Percentiles rank a stretch among this genome's conserved stretches.
Evolutionary conservation across 2,797 vertebrate genomes (phyloP).

Genomic region (Brachyrhaphis roseni): DNA sequence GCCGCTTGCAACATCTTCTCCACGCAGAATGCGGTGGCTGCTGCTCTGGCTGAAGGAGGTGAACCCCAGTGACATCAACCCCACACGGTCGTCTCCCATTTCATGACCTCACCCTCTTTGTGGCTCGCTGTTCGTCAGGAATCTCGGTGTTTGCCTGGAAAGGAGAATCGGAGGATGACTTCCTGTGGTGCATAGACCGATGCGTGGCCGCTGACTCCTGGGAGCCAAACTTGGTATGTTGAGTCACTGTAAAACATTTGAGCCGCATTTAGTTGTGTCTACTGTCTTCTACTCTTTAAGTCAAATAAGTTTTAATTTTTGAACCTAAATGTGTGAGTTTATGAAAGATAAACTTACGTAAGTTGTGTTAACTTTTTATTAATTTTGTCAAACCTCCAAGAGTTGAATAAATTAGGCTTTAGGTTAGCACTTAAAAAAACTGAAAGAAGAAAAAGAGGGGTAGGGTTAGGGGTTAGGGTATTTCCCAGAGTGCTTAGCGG

Average conservation of each 20-base stretch:
- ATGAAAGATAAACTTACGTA: too few species aligned
- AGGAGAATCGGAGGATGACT: conserved; percentile 93
- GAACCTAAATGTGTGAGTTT: too few species aligned
- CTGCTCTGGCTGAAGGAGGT: conserved; percentile 92
- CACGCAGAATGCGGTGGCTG: conserved; percentile 92
- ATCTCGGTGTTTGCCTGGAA: conserved; percentile 94
- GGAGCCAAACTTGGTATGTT: conserved; percentile 90
- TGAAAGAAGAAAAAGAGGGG: too few species aligned
- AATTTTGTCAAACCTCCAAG: too few species aligned
- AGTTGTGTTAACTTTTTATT: too few species aligned
- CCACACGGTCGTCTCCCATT: not conserved
- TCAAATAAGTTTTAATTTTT: too few species aligned
- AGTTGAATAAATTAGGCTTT: too few species aligned
- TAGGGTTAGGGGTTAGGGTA: too few species aligned
- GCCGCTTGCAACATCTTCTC: conserved; percentile 97
- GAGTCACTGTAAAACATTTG: not conserved
- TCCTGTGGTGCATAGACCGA: conserved; percentile 96
- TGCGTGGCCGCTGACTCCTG: conserved; percentile 88
- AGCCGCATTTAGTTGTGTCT: too few species aligned
- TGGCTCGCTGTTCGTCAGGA: conserved; percentile 71
- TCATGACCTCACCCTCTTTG: not conserved
- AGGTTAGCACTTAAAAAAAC: too few species aligned
- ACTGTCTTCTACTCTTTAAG: too few species aligned
- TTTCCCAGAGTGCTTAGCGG: too few species aligned
- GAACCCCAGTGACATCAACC: conserved; percentile 18